Evolutionary conservation across 1,140 invertebrate genomes (phyloP), one percentile per base, ranked within the genome.

Genomic region (Macrobrachium nipponense): DNA sequence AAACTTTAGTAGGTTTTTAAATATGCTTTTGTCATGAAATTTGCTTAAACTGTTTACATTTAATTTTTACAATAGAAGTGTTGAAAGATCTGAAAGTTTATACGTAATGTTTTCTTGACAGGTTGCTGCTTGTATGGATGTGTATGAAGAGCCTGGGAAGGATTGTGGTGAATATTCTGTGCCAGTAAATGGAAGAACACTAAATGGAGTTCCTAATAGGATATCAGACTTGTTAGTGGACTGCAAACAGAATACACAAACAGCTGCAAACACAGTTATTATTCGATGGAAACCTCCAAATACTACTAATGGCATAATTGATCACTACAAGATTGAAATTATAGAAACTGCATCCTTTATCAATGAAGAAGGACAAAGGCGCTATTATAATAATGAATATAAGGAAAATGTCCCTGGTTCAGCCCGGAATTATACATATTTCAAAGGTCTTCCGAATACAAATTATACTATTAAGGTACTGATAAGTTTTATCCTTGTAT

Each of bases 71-170:
- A 10, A 0, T 51, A 12, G 51, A 51, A 51, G 0, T 51, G 7
- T 51, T 12, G 51, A 51, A 51, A 51, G 51, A 51, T 12, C 8
- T 10, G 7, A 51, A 10, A 12, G 12, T 51, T 3, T 73, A 73
- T 61, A 18, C n/a, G 10, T 64, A 64, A 88, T 36, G 75, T 82
- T 84, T 78, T 75, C 89, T 90, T 23, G 3, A 7, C 87, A 94
- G 93, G 94, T 94, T 17, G 91, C 94, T 60, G 95, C 95, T 14
- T 97, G 85, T 43, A 72, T 66, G 68, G 76, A 82, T 64, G 75
- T 87, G 11, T 86, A 76, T 68, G 61, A 43, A 20, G 86, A 86
- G 10, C 62, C 68, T 43, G 78, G 79, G 15, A 73, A 72, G 17
- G 87, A 86, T 23, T 81, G 87, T 60, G 79, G 82, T 5, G 36